phyloP scores from a whole-genome alignment of 2,888 invertebrate species.

The Dasysyrphus albostriatus region DNA sequence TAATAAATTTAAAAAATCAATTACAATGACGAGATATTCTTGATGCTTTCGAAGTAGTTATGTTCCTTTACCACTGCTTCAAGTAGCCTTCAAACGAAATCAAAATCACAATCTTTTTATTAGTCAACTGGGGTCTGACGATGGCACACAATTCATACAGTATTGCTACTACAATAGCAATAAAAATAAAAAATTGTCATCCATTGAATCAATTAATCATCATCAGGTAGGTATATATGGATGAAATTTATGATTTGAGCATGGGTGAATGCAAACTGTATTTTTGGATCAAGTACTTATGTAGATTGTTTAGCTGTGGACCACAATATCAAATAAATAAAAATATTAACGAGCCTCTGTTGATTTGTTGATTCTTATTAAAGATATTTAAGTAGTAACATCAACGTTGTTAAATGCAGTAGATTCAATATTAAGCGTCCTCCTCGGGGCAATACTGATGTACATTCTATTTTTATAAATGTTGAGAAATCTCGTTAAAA shows the following conservation, averaged over 20 bases:
- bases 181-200: slow-evolving; percentile 70
- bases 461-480: too few relatives aligned
- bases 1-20: slow-evolving; percentile 62
- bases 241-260: slow-evolving; percentile 48
- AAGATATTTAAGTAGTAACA: too few relatives aligned
- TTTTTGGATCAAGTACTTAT: neutral
- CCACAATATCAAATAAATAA: too few relatives aligned
- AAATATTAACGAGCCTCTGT: too few relatives aligned
- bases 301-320: too few relatives aligned
- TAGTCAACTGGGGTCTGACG: slow-evolving; percentile 26
- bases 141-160: slow-evolving; percentile 26
- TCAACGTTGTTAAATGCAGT: too few relatives aligned
- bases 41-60: slow-evolving; percentile 48
- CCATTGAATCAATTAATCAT: slow-evolving; percentile 69
- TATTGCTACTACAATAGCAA: slow-evolving; percentile 46
- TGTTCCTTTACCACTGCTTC: slow-evolving; percentile 3
- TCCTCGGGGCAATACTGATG: too few relatives aligned
- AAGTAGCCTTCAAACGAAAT: slow-evolving; percentile 38
- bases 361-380: too few relatives aligned
- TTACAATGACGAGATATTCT: slow-evolving; percentile 43
- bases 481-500: too few relatives aligned
- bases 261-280: neutral
- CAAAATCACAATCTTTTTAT: slow-evolving; percentile 42
- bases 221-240: slow-evolving; percentile 62
- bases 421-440: too few relatives aligned